These are phyloP conservation scores for Poecilia velifera DNA, from an alignment of 2,797 vertebrate species.

Conservation along the genomic window DNA sequence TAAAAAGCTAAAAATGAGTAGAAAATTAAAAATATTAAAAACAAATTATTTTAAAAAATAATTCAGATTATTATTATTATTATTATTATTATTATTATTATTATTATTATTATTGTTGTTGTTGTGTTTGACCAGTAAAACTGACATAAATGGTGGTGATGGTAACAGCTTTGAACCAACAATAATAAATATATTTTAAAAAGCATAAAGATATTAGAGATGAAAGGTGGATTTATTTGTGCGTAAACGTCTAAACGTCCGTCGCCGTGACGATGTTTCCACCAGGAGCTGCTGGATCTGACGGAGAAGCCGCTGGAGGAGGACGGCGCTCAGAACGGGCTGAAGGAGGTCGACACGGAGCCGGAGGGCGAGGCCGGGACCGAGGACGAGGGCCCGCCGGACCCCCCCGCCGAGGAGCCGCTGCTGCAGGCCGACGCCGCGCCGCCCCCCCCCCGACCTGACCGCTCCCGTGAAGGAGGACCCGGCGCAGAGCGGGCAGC, in stretches of 20 bases:
- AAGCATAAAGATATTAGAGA: background rate
- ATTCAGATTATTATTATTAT: too few species aligned
- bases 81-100: too few species aligned
- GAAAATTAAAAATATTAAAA: too few species aligned
- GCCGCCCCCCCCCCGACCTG: constrained; percentile 38
- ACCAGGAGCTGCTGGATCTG: constrained; percentile 88
- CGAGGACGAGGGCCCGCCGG: constrained; percentile 56
- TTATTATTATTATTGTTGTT: too few species aligned
- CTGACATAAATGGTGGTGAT: background rate
- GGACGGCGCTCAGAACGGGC: constrained; percentile 84
- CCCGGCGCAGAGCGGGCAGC: constrained; percentile 59
- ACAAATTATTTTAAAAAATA: too few species aligned
- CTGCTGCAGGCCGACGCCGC: constrained; percentile 53
- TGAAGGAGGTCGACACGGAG: constrained; percentile 85
- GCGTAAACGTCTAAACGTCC: background rate
- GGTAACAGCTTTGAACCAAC: background rate
- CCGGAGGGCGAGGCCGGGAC: constrained; percentile 36
- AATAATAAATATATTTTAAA: background rate
- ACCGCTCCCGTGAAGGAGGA: constrained; percentile 81
- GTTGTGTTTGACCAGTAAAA: too few species aligned
- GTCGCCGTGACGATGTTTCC: background rate
- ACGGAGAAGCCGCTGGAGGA: constrained; percentile 88
- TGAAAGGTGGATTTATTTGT: background rate
- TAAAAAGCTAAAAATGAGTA: too few species aligned
- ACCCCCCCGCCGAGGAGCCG: constrained; percentile 46